Conservation (phyloP, 2,888 invertebrate species). For the Trimorus sp. region DNA sequence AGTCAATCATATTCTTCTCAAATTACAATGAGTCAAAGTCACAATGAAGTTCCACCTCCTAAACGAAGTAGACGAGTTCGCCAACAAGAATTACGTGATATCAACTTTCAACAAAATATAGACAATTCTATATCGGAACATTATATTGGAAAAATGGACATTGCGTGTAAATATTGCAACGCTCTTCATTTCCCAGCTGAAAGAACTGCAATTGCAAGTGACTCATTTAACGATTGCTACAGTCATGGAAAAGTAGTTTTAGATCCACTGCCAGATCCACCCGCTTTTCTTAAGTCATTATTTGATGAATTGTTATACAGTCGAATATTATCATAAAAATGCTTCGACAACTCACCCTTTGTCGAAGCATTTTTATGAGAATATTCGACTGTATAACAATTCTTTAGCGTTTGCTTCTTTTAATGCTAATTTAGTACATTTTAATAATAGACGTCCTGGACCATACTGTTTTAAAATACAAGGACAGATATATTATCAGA, state of each 20-base stretch:
- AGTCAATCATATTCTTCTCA: too few relatives aligned
- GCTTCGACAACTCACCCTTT: conserved; percentile 5
- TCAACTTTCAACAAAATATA: too few relatives aligned
- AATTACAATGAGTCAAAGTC: too few relatives aligned
- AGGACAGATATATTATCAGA: conserved; percentile 28
- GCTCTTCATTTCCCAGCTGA: conserved; percentile 46
- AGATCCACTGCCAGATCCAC: conserved; percentile 24
- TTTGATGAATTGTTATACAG: conserved; percentile 40
- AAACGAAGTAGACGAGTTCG: too few relatives aligned
- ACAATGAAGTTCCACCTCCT: too few relatives aligned
- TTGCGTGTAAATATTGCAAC: conserved; percentile 43
- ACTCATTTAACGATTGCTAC: conserved; percentile 49
- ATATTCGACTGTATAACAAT: conserved; percentile 38
- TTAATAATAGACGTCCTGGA: conserved; percentile 29
- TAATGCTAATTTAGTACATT: conserved; percentile 44
- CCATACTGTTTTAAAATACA: conserved; percentile 32
- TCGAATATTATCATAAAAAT: conserved; percentile 33
- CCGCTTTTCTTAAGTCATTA: conserved; percentile 15
- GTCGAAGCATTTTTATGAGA: conserved; percentile 26
- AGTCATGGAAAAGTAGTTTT: conserved; percentile 22
- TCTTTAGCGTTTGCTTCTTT: conserved; percentile 42
- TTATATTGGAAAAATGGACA: conserved; percentile 19
- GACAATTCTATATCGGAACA: neutral
- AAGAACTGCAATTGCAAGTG: conserved; percentile 21
- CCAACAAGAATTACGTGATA: too few relatives aligned